These are phyloP conservation scores for Ormia ochracea DNA, from an alignment of 2,888 invertebrate species.

Conservation along the genomic window DNA sequence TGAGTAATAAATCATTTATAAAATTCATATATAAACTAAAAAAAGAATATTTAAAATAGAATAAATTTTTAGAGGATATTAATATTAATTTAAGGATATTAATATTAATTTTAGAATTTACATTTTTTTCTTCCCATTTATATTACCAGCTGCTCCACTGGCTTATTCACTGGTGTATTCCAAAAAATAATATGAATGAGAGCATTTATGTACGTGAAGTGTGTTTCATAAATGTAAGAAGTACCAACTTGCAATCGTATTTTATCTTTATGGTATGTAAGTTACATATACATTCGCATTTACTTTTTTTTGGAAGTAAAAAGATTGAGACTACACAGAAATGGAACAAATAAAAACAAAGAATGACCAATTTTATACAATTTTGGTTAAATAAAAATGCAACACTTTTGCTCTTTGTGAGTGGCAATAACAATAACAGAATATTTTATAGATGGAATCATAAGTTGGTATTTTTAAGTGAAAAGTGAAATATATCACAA, in stretches of 20 bases:
- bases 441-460: neutral
- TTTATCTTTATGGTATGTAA: neutral
- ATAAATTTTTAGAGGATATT: too few relatives aligned
- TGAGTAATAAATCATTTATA: too few relatives aligned
- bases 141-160: too few relatives aligned
- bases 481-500: neutral
- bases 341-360: neutral
- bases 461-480: neutral
- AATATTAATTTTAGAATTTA: too few relatives aligned
- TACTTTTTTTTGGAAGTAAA: neutral
- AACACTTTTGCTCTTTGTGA: conserved; percentile 9
- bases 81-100: too few relatives aligned
- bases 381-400: conserved; percentile 30
- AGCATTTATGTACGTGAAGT: neutral
- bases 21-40: too few relatives aligned
- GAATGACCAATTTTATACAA: neutral
- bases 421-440: conserved; percentile 6
- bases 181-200: neutral
- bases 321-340: neutral
- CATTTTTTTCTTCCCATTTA: too few relatives aligned
- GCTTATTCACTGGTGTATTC: too few relatives aligned
- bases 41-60: too few relatives aligned
- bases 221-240: neutral
- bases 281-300: too few relatives aligned
- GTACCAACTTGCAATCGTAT: neutral